Base-by-base conservation (phyloP, 2,888 invertebrate species). In the Cerceris rybyensis region DNA sequence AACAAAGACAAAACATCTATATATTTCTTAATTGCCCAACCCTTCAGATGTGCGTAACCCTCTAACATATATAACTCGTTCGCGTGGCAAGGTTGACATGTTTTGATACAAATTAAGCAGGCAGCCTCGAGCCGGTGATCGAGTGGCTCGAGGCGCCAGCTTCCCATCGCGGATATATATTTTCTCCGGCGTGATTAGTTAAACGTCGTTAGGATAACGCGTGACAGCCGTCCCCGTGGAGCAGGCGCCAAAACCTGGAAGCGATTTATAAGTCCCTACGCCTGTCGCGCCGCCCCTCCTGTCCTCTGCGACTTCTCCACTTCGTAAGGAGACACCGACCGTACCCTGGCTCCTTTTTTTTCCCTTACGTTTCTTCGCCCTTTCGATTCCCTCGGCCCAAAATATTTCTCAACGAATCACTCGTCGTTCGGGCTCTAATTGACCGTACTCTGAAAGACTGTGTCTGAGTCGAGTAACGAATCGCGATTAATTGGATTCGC, bases 121-220 rank as follows among this genome's bases (percentile, higher is more conserved):
- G 82, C 81, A 67, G 72, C 60, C 70, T 61, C 64, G 67, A 57
- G 63, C 54, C 65, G 81, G 84, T 84, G 84, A 80, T 80, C 75
- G 80, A 83, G 80, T 82, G 81, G 75, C 76, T 67, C 78, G 75
- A 78, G 86, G 81, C 88, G 83, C 80, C 86, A 78, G 79, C 80
- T 82, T 84, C 84, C 85, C 84, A 80, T 87, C 84, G 81, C 80
- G 86, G 85, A 89, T 89, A 88, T 88, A 89, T 88, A 88, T 88
- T 87, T 87, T 89, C 87, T 83, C 85, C 75, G 73, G 82, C 88
- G 89, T 90, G 90, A 91, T 91, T 91, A 90, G 91, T 91, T 91
- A 90, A 91, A 90, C 89, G 89, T 89, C 89, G 90, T 89, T 88
- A 87, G 85, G 86, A 86, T 86, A 86, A 87, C 86, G 88, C 82